Base-by-base conservation (phyloP, 2,888 invertebrate species). In the Nomada ruficornis region DNA sequence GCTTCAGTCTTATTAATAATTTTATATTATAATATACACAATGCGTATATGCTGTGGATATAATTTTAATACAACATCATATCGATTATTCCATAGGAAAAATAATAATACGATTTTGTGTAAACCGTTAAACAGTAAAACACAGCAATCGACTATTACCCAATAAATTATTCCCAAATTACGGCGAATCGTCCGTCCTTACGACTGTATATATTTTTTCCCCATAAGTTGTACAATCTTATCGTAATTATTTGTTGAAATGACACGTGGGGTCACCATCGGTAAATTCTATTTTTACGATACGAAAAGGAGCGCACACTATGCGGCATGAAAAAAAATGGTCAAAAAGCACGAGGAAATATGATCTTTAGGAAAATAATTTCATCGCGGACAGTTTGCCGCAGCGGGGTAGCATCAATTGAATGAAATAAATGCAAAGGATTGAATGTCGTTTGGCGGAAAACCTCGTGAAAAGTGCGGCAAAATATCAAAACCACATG, bases 401-500 rank as follows among this genome's bases (percentile, higher is more conserved):
- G n/a, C 20, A 54, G 23, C n/a, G 4, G 3, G 18, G 3, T 18
- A 68, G 2, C 2, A 23, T 42, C 0, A 54, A 60, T 36, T 26
- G 13, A 42, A 20, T 5, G 11, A 26, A 23, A 47, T 29, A 63
- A 36, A 69, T 23, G 7, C 1, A 0, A 42, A 0, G 7, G 64
- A 50, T 63, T 50, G 7, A 67, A n/a, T 10, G 63, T 2, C 15
- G 9, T 20, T 18, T 67, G 68, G 42, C 59, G 63, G 36, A 71
- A 57, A 64, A 64, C 60, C 5, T 62, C 4, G 36, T 23, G 26
- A 62, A 79, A 64, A 20, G 72, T 74, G 73, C 76, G 26, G 36
- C 50, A 50, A 63, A 77, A 67, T 69, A 74, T 60, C 67, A 74
- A 68, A 68, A 90, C 89, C 91, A 89, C 90, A 85, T 84, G 88